Evolutionary conservation across 1,140 invertebrate species (phyloP), one percentile per base, ranked within the genome.

Genomic region (Drosophila bocqueti): DNA sequence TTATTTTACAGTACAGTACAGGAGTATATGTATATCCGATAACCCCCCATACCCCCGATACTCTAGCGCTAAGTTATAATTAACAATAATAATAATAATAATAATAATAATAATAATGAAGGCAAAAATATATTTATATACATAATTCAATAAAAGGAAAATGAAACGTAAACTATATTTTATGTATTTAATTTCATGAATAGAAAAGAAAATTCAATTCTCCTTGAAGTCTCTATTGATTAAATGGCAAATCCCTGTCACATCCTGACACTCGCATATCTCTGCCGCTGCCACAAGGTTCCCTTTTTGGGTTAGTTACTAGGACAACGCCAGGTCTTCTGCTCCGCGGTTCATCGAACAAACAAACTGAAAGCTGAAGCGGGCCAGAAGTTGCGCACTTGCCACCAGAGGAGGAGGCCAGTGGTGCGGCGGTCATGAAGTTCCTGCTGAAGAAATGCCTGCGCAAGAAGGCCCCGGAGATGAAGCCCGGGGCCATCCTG

Each of bases 401-500:
- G 16, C 1, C 52, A 1, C 21, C 36, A 10, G 26, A 47, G 21
- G 46, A 16, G 13, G 26, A 47, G 21, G 46, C 18, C 54, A 71
- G 46, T 38, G 24, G 10, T 3, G n/a, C n/a, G n/a, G n/a, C 2
- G 46, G 18, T 24, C 38, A 92, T 93, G 92, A 92, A 83, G 69
- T 91, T 92, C 29, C 85, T 93, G 42, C 77, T 93, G 4, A 92
- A 93, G 52, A 91, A 90, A 92, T 93, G 82, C 66, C 66, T 93
- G 57, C 82, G 92, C 43, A 93, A 93, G 42, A 93, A 92, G 71
- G 85, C 84, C 36, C 90, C 84, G 29, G 91, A 93, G 60, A 90
- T 93, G 83, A 93, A 93, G 65, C 92, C 92, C 13, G 92, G 92
- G 21, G 92, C 97, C 43, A 97, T 97, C 55, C 94, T 98, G 68